Conservation (phyloP, 2,797 vertebrate species). For the Trachops cirrhosus region DNA sequence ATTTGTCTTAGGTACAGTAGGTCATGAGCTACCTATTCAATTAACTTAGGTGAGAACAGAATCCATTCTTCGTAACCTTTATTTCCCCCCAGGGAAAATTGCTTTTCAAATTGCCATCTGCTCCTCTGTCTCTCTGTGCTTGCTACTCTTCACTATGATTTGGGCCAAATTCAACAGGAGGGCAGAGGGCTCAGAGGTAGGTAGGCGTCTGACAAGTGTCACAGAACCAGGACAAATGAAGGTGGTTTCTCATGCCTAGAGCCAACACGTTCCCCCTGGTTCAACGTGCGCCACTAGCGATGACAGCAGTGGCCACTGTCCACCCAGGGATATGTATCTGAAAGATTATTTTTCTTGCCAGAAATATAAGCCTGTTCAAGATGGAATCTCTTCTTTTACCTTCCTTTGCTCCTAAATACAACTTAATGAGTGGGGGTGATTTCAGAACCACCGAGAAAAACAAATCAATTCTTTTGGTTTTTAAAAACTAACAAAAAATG, state of each 20-base stretch:
- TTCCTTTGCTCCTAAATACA: constrained; percentile 45
- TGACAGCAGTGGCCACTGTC: not conserved
- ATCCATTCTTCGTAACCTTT: not conserved
- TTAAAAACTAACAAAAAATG: constrained; percentile 66
- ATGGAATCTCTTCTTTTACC: not conserved
- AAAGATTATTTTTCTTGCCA: constrained; percentile 32
- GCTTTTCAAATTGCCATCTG: constrained; percentile 54
- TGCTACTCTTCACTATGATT: not conserved
- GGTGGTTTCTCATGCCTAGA: not conserved
- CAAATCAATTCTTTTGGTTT: constrained; percentile 67
- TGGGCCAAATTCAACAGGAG: constrained; percentile 52
- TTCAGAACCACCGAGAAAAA: constrained; percentile 50
- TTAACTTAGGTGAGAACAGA: constrained; percentile 8
- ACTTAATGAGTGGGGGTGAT: constrained; percentile 27
- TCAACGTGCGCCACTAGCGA: not conserved
- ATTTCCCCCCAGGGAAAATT: not conserved
- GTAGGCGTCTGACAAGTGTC: constrained; percentile 59
- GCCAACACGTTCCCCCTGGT: not conserved
- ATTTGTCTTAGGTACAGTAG: constrained; percentile 9
- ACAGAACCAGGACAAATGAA: constrained; percentile 45
- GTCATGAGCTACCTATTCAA: not conserved
- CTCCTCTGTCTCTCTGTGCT: not conserved
- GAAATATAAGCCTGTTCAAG: not conserved
- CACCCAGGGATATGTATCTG: not conserved
- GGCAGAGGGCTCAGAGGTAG: constrained; percentile 57